Conservation (phyloP, 2,888 invertebrate genomes). For the Amphipoea lucens region DNA sequence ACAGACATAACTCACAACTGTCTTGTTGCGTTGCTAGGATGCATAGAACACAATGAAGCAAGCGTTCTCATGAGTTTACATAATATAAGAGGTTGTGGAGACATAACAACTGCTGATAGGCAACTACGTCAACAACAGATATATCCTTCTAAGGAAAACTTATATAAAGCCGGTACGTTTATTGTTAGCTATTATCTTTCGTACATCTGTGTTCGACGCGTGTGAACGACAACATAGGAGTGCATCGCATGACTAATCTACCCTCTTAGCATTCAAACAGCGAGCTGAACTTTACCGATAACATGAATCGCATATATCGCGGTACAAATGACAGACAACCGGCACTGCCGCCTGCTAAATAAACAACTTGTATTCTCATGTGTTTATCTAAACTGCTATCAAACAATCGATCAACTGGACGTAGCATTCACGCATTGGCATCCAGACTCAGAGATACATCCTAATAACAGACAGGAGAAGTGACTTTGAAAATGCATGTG, state of each 20-base stretch:
- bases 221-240: conserved; percentile 82
- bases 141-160: conserved; percentile 57
- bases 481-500: conserved; percentile 13
- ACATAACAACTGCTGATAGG: conserved; percentile 40
- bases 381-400: conserved; percentile 49
- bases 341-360: conserved; percentile 43
- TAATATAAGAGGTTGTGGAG: conserved; percentile 49
- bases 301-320: conserved; percentile 73
- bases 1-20: conserved; percentile 11
- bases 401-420: conserved; percentile 50
- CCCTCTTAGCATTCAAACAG: conserved; percentile 81
- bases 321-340: conserved; percentile 69
- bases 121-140: conserved; percentile 54
- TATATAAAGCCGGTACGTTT: conserved; percentile 56
- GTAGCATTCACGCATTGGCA: conserved; percentile 24
- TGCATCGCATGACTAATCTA: conserved; percentile 85
- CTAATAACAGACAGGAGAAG: conserved; percentile 34
- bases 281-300: conserved; percentile 77
- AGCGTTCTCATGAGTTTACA: conserved; percentile 40
- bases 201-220: conserved; percentile 79
- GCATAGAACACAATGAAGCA: conserved; percentile 48
- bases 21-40: conserved; percentile 16
- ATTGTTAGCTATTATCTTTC: conserved; percentile 71
- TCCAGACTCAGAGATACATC: conserved; percentile 24
- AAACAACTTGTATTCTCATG: conserved; percentile 48